Evolutionary conservation across 37 sponge, comb jelly and placozoan species (phyloP).

Genomic region (Oopsacas minuta): DNA sequence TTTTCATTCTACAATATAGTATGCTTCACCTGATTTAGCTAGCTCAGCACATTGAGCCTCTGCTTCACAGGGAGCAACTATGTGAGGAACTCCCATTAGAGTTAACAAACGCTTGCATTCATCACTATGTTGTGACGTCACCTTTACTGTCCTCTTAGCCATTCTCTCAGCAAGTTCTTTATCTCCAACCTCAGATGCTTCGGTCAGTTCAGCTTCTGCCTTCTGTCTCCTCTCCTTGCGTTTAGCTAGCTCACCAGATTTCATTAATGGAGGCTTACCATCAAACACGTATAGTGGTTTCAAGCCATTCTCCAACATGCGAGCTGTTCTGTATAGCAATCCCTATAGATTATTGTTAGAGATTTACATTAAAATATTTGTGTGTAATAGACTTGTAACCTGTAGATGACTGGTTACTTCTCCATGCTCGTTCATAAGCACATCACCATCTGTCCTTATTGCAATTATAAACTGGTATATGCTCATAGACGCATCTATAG

Average conservation of each 20-base stretch:
- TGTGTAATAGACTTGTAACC: too few relatives aligned
- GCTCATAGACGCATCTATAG: constrained; percentile 97
- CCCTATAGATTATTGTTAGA: too few relatives aligned
- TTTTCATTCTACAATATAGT: background rate
- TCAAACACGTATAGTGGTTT: constrained; percentile 98
- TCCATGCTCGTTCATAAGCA: constrained; percentile 67
- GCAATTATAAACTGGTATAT: constrained; percentile 98
- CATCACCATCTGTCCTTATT: constrained; percentile 69
- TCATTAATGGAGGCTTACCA: constrained; percentile 92
- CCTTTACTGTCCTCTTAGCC: constrained; percentile 81
- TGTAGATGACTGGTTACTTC: constrained; percentile 67
- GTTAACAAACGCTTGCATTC: constrained; percentile 74
- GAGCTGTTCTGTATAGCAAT: constrained; percentile 87
- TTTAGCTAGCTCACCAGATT: constrained; percentile 90
- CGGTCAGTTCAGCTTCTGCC: constrained; percentile 60
- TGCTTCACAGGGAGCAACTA: constrained; percentile 96
- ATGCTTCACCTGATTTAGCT: constrained; percentile 58
- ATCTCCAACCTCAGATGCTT: constrained; percentile 80
- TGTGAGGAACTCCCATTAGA: constrained; percentile 89
- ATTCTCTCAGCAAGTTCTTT: constrained; percentile 68
- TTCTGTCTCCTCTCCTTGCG: constrained; percentile 79
- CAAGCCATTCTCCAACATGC: constrained; percentile 92
- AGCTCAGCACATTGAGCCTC: constrained; percentile 98
- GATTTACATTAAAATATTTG: background rate
- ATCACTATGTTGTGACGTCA: constrained; percentile 66